These are phyloP conservation scores for Peromyscus leucopus DNA, from an alignment of 2,113 vertebrate species.

Conservation along the genomic window DNA sequence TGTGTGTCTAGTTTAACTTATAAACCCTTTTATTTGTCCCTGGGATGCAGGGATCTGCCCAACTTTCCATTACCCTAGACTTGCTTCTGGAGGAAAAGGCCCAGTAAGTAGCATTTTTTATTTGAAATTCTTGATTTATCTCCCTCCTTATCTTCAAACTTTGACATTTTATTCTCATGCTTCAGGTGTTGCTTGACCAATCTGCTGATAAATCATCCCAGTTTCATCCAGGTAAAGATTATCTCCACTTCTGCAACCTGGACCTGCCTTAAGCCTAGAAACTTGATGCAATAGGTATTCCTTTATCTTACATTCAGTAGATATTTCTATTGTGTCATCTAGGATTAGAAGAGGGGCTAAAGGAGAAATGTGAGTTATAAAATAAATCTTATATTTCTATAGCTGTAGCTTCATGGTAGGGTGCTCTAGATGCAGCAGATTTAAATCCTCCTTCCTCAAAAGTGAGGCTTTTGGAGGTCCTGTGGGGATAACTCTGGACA, in stretches of 20 bases:
- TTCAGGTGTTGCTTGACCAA: not conserved
- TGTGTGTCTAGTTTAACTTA: not conserved
- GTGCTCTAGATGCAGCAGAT: not conserved
- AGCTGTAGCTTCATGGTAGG: not conserved
- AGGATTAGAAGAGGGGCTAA: not conserved
- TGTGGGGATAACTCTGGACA: not conserved
- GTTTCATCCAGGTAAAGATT: not conserved
- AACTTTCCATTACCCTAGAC: not conserved
- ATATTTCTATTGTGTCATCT: not conserved
- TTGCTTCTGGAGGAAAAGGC: not conserved
- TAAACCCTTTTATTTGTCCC: not conserved
- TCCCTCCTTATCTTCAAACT: not conserved
- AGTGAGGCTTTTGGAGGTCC: not conserved
- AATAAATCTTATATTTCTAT: not conserved
- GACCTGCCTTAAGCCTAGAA: not conserved
- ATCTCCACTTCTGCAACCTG: not conserved
- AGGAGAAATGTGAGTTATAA: not conserved
- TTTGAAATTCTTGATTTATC: not conserved
- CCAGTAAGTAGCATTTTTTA: not conserved
- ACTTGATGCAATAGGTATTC: not conserved
- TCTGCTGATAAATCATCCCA: not conserved
- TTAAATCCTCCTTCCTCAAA: constrained; percentile 3
- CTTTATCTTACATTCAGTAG: not conserved
- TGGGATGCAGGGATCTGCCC: not conserved
- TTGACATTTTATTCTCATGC: not conserved